Evolutionary conservation across 2,797 vertebrate genomes (phyloP).

Genomic region (Lepus oiostolus): DNA sequence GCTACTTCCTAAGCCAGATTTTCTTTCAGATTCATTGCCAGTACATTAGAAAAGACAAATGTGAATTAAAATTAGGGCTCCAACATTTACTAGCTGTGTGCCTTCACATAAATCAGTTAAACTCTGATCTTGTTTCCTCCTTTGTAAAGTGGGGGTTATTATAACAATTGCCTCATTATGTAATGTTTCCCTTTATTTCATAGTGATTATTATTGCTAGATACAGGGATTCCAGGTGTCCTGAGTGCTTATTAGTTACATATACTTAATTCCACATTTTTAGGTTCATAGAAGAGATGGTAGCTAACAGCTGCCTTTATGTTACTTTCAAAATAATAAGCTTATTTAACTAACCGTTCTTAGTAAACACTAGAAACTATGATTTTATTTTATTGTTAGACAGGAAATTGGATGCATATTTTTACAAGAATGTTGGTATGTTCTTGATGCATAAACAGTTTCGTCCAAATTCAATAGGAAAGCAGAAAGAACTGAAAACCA

Average conservation of each 20-base stretch:
- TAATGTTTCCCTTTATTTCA: not conserved
- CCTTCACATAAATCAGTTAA: not conserved
- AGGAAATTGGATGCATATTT: not conserved
- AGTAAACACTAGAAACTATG: not conserved
- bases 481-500: not conserved
- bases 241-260: not conserved
- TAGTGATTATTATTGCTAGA: not conserved
- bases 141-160: slow-evolving; percentile 8
- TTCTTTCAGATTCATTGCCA: not conserved
- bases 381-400: not conserved
- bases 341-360: not conserved
- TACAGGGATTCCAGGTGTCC: not conserved
- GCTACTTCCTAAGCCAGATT: not conserved
- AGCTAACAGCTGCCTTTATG: not conserved
- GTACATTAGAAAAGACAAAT: not conserved
- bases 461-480: not conserved
- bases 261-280: not conserved
- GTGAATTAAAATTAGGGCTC: not conserved
- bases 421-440: not conserved
- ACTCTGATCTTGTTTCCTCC: not conserved
- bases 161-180: not conserved
- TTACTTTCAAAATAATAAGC: slow-evolving; percentile 28
- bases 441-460: not conserved
- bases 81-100: not conserved
- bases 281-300: not conserved